phyloP scores from a whole-genome alignment of 2,113 vertebrate species.

The Zosterops pallidus region DNA sequence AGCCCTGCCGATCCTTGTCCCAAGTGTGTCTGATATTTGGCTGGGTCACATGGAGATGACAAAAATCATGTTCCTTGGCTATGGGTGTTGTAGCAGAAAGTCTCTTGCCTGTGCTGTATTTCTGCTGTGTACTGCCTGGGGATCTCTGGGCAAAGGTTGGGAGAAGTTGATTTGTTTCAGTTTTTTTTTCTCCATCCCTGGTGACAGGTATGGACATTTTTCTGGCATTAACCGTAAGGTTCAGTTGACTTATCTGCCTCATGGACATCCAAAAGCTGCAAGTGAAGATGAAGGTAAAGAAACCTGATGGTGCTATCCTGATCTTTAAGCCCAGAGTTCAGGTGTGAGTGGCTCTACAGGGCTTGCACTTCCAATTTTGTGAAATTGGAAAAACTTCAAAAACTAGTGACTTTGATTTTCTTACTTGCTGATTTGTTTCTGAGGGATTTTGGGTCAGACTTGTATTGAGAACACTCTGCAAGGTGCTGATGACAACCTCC shows the following conservation, averaged over 20 bases:
- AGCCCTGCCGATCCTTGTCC: neutral
- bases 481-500: neutral
- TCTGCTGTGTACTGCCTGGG: neutral
- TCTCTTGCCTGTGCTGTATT: neutral
- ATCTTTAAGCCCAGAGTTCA: neutral
- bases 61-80: neutral
- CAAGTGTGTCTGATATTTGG: neutral
- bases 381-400: neutral
- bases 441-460: neutral
- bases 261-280: conserved; percentile 89
- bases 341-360: neutral
- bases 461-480: neutral
- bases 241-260: conserved; percentile 93
- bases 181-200: neutral
- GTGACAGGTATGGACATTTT: conserved; percentile 95
- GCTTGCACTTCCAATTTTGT: neutral
- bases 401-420: neutral
- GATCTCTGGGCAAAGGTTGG: neutral
- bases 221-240: conserved; percentile 99
- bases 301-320: neutral
- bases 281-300: conserved; percentile 92
- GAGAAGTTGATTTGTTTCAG: neutral
- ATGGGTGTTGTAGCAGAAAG: neutral
- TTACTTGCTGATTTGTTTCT: neutral
- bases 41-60: neutral